phyloP scores from a whole-genome alignment of 2,113 vertebrate genomes.

The Nerophis ophidion region DNA sequence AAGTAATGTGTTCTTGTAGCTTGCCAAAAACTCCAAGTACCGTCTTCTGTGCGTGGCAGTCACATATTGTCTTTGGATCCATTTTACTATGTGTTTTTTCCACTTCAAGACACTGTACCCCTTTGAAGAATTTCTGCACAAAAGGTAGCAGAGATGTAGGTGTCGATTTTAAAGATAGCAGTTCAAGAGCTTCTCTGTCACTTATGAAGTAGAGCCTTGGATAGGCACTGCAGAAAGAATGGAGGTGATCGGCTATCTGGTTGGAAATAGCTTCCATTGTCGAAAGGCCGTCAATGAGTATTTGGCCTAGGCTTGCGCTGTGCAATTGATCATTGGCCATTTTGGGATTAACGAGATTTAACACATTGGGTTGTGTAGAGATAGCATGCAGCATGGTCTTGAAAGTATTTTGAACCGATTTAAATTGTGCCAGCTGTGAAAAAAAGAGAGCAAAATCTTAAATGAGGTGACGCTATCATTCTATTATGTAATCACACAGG shows the following conservation, averaged over 20 bases:
- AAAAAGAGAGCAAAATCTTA: constrained; percentile 1
- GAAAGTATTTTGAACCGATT: constrained; percentile 67
- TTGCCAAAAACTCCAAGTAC: constrained; percentile 63
- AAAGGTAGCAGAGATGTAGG: constrained; percentile 57
- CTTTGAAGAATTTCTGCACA: constrained; percentile 73
- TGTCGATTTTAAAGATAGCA: constrained; percentile 61
- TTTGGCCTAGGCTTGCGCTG: constrained; percentile 50
- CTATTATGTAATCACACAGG: neutral
- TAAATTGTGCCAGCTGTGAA: constrained; percentile 67
- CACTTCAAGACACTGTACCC: constrained; percentile 60
- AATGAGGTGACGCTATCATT: neutral
- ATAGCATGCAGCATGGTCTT: constrained; percentile 65
- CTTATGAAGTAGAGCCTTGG: constrained; percentile 81
- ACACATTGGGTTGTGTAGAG: constrained; percentile 60
- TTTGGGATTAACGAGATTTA: constrained; percentile 59
- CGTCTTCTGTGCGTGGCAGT: constrained; percentile 23
- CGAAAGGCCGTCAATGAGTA: constrained; percentile 59
- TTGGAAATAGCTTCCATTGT: constrained; percentile 71
- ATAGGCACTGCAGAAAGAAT: constrained; percentile 59
- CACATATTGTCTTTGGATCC: constrained; percentile 13
- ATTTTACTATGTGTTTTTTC: constrained; percentile 11
- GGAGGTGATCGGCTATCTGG: constrained; percentile 60
- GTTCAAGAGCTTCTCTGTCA: constrained; percentile 69
- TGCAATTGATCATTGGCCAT: constrained; percentile 42
- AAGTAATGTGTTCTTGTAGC: constrained; percentile 66